phyloP scores from a whole-genome alignment of 2,113 vertebrate genomes.

The Kryptolebias marmoratus region DNA sequence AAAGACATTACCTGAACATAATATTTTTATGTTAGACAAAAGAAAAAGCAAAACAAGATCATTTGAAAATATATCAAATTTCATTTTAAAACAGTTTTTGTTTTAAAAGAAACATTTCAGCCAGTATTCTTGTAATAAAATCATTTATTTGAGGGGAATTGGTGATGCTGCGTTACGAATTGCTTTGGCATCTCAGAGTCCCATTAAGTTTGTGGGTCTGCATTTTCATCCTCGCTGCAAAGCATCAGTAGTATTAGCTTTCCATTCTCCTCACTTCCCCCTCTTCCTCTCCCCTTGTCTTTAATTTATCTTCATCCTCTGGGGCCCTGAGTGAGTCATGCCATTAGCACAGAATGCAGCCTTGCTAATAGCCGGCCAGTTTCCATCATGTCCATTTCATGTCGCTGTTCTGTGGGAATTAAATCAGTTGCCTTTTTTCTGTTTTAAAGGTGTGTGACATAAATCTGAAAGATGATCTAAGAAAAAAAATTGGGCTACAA shows the following conservation, averaged over 20 bases:
- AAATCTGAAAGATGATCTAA: neutral
- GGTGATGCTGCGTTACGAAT: slow-evolving; percentile 32
- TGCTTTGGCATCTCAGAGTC: slow-evolving; percentile 30
- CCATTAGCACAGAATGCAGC: slow-evolving; percentile 64
- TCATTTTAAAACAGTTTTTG: too few species aligned
- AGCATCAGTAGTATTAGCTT: slow-evolving; percentile 60
- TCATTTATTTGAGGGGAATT: neutral
- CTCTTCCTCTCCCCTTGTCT: slow-evolving; percentile 43
- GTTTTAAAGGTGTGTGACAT: neutral
- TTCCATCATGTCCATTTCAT: slow-evolving; percentile 40
- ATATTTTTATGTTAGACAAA: too few species aligned
- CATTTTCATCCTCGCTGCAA: slow-evolving; percentile 22
- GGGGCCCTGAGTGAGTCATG: slow-evolving; percentile 61
- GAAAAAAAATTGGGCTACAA: neutral
- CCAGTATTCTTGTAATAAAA: neutral
- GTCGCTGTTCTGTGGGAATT: slow-evolving; percentile 11
- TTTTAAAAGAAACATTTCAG: neutral
- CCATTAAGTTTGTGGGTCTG: slow-evolving; percentile 28
- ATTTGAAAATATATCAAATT: too few species aligned
- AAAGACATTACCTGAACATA: too few species aligned
- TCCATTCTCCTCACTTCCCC: slow-evolving; percentile 18
- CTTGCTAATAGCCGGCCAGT: slow-evolving; percentile 56
- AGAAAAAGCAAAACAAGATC: too few species aligned
- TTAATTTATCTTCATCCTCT: slow-evolving; percentile 65
- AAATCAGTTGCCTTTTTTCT: slow-evolving; percentile 19